Evolutionary conservation across 2,113 vertebrate species (phyloP).

Genomic region (Aythya baeri): DNA sequence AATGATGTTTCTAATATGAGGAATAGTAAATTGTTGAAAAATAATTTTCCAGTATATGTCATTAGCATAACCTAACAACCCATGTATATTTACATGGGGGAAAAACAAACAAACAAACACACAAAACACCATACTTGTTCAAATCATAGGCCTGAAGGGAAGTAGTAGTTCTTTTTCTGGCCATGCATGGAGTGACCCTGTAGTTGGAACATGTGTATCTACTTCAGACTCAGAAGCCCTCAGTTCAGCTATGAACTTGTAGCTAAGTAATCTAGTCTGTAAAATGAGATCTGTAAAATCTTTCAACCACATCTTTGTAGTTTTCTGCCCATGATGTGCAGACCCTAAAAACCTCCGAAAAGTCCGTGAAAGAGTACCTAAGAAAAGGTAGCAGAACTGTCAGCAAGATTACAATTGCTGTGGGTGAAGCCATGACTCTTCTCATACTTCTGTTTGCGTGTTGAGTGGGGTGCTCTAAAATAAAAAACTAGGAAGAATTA

Average conservation of each 20-base stretch:
- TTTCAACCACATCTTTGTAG: neutral
- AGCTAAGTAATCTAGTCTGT: neutral
- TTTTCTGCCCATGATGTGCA: neutral
- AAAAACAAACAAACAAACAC: neutral
- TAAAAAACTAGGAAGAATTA: neutral
- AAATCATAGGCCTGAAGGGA: neutral
- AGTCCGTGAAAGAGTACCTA: neutral
- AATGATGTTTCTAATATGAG: neutral
- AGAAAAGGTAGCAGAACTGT: neutral
- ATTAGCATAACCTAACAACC: neutral
- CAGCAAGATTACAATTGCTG: neutral
- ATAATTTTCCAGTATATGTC: neutral
- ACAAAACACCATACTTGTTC: neutral
- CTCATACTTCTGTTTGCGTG: neutral
- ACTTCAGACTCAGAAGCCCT: neutral
- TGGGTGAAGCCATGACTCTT: neutral
- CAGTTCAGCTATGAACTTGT: neutral
- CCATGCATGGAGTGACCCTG: neutral
- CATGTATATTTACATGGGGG: fast-evolving
- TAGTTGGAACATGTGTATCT: neutral
- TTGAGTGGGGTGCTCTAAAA: neutral
- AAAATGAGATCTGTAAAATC: neutral
- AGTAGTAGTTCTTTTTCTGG: neutral
- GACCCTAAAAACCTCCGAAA: neutral
- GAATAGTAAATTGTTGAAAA: neutral